phyloP scores from a whole-genome alignment of 1,140 invertebrate species.

The Sinonovacula constricta region DNA sequence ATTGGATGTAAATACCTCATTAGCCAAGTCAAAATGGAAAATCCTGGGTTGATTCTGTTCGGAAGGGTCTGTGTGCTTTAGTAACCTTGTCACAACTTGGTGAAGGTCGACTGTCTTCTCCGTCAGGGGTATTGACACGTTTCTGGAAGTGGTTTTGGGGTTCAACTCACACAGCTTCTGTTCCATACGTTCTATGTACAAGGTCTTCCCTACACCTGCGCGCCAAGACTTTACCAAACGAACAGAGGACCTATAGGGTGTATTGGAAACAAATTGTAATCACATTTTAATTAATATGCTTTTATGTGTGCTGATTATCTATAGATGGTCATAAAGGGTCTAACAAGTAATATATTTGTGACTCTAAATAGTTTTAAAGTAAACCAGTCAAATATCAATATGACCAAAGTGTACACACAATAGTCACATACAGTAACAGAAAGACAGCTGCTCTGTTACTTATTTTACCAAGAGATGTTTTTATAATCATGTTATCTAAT shows the following conservation, averaged over 20 bases:
- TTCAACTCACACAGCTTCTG: slow-evolving; percentile 1
- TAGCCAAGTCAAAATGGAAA: slow-evolving; percentile 71
- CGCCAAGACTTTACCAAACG: slow-evolving; percentile 68
- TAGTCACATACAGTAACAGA: too few species aligned
- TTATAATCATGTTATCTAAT: too few species aligned
- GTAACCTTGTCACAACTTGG: slow-evolving; percentile 52
- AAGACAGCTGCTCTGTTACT: too few species aligned
- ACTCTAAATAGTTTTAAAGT: too few species aligned
- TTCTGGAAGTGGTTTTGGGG: background rate
- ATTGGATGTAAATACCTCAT: slow-evolving; percentile 65
- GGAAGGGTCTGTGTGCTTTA: slow-evolving; percentile 54
- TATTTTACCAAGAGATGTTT: too few species aligned
- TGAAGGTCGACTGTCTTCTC: slow-evolving; percentile 56
- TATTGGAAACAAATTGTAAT: too few species aligned
- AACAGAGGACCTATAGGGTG: slow-evolving; percentile 63
- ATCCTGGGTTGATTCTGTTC: slow-evolving; percentile 57
- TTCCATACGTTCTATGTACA: slow-evolving; percentile 60
- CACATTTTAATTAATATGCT: too few species aligned
- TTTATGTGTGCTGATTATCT: too few species aligned
- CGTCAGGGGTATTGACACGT: slow-evolving; percentile 63
- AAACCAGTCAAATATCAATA: too few species aligned
- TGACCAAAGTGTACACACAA: too few species aligned
- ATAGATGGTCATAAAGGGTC: too few species aligned
- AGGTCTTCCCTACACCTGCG: slow-evolving; percentile 72
- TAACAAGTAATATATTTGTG: too few species aligned